These are phyloP conservation scores for Cherax quadricarinatus DNA, from an alignment of 1,140 invertebrate species.

Conservation along the genomic window DNA sequence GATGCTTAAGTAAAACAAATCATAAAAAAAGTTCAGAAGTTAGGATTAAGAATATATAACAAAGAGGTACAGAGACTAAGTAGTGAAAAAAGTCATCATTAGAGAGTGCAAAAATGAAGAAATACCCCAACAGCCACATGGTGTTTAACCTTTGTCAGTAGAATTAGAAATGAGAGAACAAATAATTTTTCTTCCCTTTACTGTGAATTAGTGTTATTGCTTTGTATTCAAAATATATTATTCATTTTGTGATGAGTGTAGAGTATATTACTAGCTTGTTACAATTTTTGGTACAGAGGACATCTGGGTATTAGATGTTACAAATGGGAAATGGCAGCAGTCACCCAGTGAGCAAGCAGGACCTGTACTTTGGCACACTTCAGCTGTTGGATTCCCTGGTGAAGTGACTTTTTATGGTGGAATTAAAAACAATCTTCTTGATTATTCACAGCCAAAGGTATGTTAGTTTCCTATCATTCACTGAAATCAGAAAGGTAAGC, in stretches of 20 bases:
- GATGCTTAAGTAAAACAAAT: too few species aligned
- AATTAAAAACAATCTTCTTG: constrained; percentile 56
- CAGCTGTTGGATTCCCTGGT: constrained; percentile 50
- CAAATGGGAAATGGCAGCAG: constrained; percentile 32
- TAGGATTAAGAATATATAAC: too few species aligned
- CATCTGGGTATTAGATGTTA: constrained; percentile 59
- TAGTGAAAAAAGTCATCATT: too few species aligned
- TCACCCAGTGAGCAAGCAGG: constrained; percentile 20
- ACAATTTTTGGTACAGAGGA: constrained; percentile 44
- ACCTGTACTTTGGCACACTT: constrained; percentile 52
- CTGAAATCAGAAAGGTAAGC: neutral
- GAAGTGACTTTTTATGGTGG: constrained; percentile 60
- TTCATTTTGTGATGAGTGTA: neutral
- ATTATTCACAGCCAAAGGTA: constrained; percentile 54
- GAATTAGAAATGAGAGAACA: too few species aligned
- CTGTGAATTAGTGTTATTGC: too few species aligned
- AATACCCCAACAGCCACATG: too few species aligned
- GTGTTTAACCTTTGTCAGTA: too few species aligned
- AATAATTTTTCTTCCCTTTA: too few species aligned
- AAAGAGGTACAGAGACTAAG: too few species aligned
- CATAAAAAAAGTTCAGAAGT: too few species aligned
- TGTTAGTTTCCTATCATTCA: neutral
- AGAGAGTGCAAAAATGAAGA: too few species aligned
- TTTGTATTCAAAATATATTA: neutral
- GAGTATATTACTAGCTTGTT: neutral